Conservation (phyloP, 2,113 vertebrate genomes). For the Ciconia stormi region DNA sequence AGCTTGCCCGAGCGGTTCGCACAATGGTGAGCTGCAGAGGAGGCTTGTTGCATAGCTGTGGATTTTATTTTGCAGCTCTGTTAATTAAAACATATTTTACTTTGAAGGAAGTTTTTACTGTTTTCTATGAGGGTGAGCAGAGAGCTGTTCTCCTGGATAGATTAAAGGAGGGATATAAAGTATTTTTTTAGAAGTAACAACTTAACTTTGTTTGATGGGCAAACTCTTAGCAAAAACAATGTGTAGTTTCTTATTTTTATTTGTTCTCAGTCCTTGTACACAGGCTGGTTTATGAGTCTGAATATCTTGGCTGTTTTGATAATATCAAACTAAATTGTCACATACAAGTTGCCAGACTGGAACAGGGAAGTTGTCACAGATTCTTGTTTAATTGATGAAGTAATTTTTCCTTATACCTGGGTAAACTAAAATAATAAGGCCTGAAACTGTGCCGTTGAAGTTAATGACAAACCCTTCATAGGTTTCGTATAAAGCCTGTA, state of each 20-base stretch:
- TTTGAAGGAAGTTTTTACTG: conserved; percentile 49
- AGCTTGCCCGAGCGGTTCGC: conserved; percentile 8
- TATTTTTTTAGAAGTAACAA: background rate
- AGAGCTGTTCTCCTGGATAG: conserved; percentile 11
- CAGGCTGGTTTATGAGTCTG: background rate
- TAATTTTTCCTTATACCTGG: conserved; percentile 24
- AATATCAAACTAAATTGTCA: background rate
- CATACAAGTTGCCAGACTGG: background rate
- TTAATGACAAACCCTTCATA: conserved; percentile 17
- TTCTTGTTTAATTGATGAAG: conserved; percentile 39
- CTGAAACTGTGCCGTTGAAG: conserved; percentile 31
- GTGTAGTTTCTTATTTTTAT: background rate
- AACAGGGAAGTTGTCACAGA: background rate
- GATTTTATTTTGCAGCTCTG: conserved; percentile 57
- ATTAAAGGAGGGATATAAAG: conserved; percentile 37
- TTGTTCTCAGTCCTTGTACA: background rate
- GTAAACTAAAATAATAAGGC: conserved; percentile 24
- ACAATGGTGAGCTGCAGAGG: conserved; percentile 9
- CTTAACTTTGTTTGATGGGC: conserved; percentile 2
- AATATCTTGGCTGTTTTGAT: background rate
- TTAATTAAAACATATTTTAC: conserved; percentile 62
- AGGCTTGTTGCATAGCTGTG: conserved; percentile 23
- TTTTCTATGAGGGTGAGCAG: conserved; percentile 39
- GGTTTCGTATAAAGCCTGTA: conserved; percentile 19
- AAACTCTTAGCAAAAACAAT: background rate